phyloP scores from a whole-genome alignment of 2,113 vertebrate species.

The Carassius auratus region DNA sequence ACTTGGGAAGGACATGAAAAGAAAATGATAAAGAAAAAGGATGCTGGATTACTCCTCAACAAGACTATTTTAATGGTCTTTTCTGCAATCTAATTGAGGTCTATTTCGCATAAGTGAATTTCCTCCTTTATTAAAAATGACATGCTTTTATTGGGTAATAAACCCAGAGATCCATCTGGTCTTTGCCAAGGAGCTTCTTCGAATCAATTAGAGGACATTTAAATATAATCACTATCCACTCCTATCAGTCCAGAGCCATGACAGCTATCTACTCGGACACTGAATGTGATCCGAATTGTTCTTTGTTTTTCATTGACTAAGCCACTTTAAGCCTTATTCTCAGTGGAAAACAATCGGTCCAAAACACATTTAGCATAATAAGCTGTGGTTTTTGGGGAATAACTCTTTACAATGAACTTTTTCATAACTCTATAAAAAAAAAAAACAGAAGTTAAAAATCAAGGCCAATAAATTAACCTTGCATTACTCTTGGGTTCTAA shows the following conservation, averaged over 20 bases:
- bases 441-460: not conserved
- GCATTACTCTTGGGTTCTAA: not conserved
- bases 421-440: too few species aligned
- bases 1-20: slow-evolving; percentile 45
- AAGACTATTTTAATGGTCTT: slow-evolving; percentile 46
- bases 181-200: slow-evolving; percentile 76
- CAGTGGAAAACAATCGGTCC: not conserved
- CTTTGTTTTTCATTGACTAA: slow-evolving; percentile 23
- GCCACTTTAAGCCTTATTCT: not conserved
- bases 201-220: slow-evolving; percentile 85
- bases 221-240: slow-evolving; percentile 84
- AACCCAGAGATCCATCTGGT: slow-evolving; percentile 82
- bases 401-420: too few species aligned
- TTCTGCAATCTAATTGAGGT: slow-evolving; percentile 53
- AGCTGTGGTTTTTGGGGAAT: not conserved
- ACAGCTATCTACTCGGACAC: slow-evolving; percentile 67
- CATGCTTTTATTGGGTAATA: slow-evolving; percentile 79
- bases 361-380: too few species aligned
- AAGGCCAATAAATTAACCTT: not conserved
- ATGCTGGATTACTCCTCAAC: not conserved
- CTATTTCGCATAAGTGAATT: slow-evolving; percentile 59
- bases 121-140: slow-evolving; percentile 62
- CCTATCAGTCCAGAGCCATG: slow-evolving; percentile 69
- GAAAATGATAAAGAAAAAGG: slow-evolving; percentile 52
- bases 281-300: slow-evolving; percentile 27